Evolutionary conservation across 2,113 vertebrate species (phyloP).

Genomic region (Chloroceryle aenea): DNA sequence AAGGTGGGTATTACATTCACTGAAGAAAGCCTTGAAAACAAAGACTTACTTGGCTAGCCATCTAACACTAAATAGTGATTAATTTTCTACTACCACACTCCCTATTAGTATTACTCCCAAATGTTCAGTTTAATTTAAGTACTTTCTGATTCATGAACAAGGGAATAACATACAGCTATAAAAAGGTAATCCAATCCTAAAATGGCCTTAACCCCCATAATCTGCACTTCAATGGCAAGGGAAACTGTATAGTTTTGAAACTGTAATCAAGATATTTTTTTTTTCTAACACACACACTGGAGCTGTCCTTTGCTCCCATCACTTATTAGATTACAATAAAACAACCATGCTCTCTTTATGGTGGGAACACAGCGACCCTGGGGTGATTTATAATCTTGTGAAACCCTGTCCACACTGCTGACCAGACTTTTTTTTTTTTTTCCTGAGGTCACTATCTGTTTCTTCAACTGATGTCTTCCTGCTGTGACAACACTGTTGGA

Average conservation of each 20-base stretch:
- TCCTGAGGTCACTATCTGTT: slow-evolving; percentile 86
- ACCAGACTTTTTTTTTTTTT: slow-evolving; percentile 81
- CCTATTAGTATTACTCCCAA: slow-evolving; percentile 82
- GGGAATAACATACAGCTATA: slow-evolving; percentile 85
- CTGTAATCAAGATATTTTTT: slow-evolving; percentile 91
- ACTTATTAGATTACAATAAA: slow-evolving; percentile 92
- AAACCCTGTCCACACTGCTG: slow-evolving; percentile 85
- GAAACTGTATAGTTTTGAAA: slow-evolving; percentile 87
- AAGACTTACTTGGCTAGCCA: slow-evolving; percentile 74
- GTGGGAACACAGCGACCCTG: slow-evolving; percentile 91
- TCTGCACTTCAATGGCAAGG: slow-evolving; percentile 84
- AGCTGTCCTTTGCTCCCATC: slow-evolving; percentile 87
- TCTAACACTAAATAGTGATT: slow-evolving; percentile 82
- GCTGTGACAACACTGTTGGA: slow-evolving; percentile 95
- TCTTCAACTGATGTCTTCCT: slow-evolving; percentile 95
- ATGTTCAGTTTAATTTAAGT: slow-evolving; percentile 86
- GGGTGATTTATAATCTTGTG: slow-evolving; percentile 96
- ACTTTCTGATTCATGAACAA: slow-evolving; percentile 86
- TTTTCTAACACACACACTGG: slow-evolving; percentile 86
- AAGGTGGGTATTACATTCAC: slow-evolving; percentile 54
- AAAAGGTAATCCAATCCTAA: slow-evolving; percentile 86
- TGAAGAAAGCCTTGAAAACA: slow-evolving; percentile 70
- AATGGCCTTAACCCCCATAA: slow-evolving; percentile 84
- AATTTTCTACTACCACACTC: slow-evolving; percentile 80
- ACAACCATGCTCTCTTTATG: slow-evolving; percentile 82